Conservation (phyloP, 2,797 vertebrate species). For the Enteromius thamalakanensis region DNA sequence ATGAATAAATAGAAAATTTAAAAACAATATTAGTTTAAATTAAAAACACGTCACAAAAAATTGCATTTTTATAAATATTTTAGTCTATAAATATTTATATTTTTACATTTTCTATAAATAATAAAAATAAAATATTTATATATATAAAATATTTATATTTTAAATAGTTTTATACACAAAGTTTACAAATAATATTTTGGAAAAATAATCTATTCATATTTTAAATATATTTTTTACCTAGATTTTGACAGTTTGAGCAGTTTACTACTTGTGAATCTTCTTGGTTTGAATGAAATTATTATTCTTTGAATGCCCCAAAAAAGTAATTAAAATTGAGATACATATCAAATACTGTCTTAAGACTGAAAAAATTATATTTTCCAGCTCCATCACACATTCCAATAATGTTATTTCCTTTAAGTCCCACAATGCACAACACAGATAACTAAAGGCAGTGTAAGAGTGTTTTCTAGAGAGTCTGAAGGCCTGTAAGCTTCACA, state of each 20-base stretch:
- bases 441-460: background rate
- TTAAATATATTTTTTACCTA: background rate
- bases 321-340: background rate
- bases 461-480: background rate
- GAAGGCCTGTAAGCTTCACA: background rate
- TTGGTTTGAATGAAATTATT: background rate
- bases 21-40: background rate
- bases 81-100: no score
- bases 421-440: background rate
- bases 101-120: no score
- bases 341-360: background rate
- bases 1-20: background rate
- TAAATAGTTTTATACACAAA: no score
- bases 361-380: background rate
- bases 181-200: no score
- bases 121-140: no score
- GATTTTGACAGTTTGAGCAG: background rate
- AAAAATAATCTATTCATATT: background rate
- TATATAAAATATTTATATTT: no score
- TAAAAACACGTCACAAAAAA: no score
- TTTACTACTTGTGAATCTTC: background rate
- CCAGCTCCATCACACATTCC: background rate
- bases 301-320: background rate
- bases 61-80: no score
- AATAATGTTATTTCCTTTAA: background rate